A percentile compares a stretch with the other conserved stretches of the same genome.
phyloP scores from a whole-genome alignment of 2,113 vertebrate genomes.

The Crotalus helleri region DNA sequence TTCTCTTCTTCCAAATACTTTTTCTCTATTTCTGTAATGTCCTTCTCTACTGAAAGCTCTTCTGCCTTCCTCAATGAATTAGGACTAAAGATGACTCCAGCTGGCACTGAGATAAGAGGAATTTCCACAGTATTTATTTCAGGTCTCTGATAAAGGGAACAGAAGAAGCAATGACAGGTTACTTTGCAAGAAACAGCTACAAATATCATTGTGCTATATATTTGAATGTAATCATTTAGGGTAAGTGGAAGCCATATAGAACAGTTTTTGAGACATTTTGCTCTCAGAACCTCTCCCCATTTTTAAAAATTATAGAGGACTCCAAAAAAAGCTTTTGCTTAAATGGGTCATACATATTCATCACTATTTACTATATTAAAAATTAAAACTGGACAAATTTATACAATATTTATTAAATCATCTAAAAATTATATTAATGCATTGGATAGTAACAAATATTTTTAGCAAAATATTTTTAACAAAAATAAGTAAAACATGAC shows the following conservation, averaged over 20 bases:
- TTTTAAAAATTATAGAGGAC: background rate
- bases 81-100: background rate
- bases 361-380: background rate
- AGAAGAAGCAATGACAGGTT: background rate
- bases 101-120: background rate
- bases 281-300: background rate
- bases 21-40: background rate
- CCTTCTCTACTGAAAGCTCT: background rate
- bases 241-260: background rate
- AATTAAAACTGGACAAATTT: background rate
- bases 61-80: background rate
- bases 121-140: background rate
- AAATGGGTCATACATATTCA: background rate
- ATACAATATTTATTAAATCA: background rate
- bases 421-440: background rate
- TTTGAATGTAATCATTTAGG: background rate
- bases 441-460: background rate
- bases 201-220: background rate
- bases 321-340: background rate
- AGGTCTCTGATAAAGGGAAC: background rate
- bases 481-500: background rate
- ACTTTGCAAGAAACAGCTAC: background rate
- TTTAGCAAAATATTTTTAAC: background rate
- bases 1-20: background rate
- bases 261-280: background rate